Conservation (phyloP, 1,140 invertebrate genomes). For the Macrobrachium rosenbergii region DNA sequence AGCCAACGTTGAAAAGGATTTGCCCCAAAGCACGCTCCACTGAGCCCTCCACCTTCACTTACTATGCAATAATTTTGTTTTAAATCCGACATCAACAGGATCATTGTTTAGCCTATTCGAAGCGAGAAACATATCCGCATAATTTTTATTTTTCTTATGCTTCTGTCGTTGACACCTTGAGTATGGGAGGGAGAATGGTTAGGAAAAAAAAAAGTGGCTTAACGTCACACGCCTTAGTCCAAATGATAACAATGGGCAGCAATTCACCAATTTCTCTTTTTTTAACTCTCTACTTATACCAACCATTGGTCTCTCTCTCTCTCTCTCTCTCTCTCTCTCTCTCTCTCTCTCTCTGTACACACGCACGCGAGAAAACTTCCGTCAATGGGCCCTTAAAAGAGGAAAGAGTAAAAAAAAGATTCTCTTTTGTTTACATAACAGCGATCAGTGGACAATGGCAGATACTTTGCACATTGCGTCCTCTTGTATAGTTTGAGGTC, state of each 20-base stretch:
- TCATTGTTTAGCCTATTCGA: no score
- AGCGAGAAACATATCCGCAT: no score
- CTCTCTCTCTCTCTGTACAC: background rate
- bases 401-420: constrained; percentile 1
- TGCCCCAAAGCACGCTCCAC: constrained; percentile 9
- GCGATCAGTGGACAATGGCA: constrained; percentile 12
- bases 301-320: no score
- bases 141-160: no score
- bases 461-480: constrained; percentile 21
- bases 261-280: no score
- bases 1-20: background rate
- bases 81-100: no score
- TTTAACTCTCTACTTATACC: no score
- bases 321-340: background rate
- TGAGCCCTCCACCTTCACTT: background rate
- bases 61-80: background rate
- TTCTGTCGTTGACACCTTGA: no score
- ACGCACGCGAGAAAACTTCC: constrained; percentile 3
- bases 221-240: no score
- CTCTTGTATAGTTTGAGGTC: constrained; percentile 20
- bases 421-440: constrained; percentile 21
- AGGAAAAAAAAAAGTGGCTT: no score
- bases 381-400: constrained; percentile 5
- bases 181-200: no score
- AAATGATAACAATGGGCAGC: no score